These are phyloP conservation scores for Glyptemys insculpta DNA, from an alignment of 2,797 vertebrate genomes.

Conservation along the genomic window DNA sequence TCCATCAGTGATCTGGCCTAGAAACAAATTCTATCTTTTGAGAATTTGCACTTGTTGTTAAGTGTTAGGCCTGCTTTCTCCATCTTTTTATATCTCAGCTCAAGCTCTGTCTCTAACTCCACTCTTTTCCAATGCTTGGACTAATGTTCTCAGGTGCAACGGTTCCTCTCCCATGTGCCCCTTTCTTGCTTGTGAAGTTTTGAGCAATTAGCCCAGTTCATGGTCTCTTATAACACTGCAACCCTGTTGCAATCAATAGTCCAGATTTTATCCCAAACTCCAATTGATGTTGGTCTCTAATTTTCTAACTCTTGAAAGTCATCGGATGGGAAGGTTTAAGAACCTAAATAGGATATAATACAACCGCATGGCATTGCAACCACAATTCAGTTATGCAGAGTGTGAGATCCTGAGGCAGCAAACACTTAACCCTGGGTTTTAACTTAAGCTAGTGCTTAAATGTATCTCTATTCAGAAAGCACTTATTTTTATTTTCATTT, in stretches of 20 bases:
- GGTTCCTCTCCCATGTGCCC: conserved; percentile 14
- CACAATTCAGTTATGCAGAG: background rate
- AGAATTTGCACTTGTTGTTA: background rate
- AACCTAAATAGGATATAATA: conserved; percentile 10
- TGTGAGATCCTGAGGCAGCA: background rate
- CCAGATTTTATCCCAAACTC: conserved; percentile 39
- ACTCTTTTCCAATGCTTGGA: conserved; percentile 32
- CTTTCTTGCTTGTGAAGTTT: conserved; percentile 47
- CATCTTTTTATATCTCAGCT: background rate
- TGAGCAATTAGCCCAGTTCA: conserved; percentile 37
- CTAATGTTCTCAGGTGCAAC: conserved; percentile 18
- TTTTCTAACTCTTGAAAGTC: conserved; percentile 24
- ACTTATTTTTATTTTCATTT: background rate
- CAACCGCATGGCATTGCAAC: background rate
- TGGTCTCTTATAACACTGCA: conserved; percentile 61
- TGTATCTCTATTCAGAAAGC: background rate
- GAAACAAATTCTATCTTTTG: background rate
- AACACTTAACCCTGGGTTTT: background rate
- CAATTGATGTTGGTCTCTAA: conserved; percentile 33
- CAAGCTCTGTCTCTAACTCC: conserved; percentile 1
- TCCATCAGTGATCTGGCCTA: background rate
- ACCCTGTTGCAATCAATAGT: conserved; percentile 45
- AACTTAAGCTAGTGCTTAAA: conserved; percentile 19
- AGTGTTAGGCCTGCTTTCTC: background rate
- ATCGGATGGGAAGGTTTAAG: conserved; percentile 33